Percentiles rank a stretch among this genome's conserved stretches.
Evolutionary conservation across 2,113 vertebrate species (phyloP).

Genomic region (Thamnaconus septentrionalis): DNA sequence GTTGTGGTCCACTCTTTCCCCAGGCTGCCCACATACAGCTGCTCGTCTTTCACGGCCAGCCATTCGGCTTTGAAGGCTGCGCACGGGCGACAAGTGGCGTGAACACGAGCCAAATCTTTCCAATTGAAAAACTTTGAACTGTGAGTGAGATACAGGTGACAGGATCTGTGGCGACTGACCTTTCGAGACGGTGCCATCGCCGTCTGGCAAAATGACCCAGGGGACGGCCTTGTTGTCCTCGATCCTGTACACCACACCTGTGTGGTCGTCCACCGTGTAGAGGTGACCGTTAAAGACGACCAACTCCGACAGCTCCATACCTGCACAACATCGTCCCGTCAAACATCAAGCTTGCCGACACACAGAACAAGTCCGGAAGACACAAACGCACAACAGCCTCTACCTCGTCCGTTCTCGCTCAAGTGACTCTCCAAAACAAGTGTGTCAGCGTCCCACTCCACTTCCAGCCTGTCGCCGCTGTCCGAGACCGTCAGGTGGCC

Average conservation of each 20-base stretch:
- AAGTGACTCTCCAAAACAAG: conserved; percentile 84
- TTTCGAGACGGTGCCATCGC: conserved; percentile 89
- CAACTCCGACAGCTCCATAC: conserved; percentile 97
- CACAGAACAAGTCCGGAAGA: background rate
- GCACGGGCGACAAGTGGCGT: background rate
- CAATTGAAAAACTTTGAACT: too few species aligned
- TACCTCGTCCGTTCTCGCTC: conserved; percentile 88
- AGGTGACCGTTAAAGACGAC: conserved; percentile 89
- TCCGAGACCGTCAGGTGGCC: conserved; percentile 84
- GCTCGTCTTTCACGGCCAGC: conserved; percentile 91
- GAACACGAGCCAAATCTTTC: too few species aligned
- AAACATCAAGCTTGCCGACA: background rate
- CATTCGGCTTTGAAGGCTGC: conserved; percentile 97
- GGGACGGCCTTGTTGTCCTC: conserved; percentile 85
- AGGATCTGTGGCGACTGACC: conserved; percentile 70
- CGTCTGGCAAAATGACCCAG: conserved; percentile 94
- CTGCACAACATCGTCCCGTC: conserved; percentile 48
- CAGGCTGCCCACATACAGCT: conserved; percentile 90
- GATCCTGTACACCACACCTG: conserved; percentile 91
- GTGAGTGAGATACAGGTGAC: background rate
- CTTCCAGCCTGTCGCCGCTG: conserved; percentile 77
- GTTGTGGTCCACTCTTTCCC: conserved; percentile 97
- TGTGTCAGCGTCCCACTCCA: conserved; percentile 85
- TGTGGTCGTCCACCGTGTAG: conserved; percentile 91
- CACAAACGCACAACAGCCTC: background rate